Base-by-base conservation (phyloP, 2,113 vertebrate genomes). In the Semicossyphus pulcher region DNA sequence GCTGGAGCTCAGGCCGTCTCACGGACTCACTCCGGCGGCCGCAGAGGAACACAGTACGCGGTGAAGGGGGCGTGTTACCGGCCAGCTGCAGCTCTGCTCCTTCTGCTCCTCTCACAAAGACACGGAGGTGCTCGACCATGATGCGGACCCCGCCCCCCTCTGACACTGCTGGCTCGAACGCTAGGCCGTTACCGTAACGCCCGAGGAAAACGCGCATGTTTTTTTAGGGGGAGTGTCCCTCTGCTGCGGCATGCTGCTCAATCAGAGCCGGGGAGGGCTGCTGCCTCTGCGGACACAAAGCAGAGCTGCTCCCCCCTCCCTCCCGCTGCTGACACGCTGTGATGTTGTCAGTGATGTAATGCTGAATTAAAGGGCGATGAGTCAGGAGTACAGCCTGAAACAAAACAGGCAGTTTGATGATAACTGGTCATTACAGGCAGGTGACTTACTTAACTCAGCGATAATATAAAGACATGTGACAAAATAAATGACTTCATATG, bases 161-260 rank as follows among this genome's bases (percentile, higher is more conserved):
- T 8, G 31, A 6, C 25, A 36, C 23, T 6, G 3, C 25, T 2
- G 14, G 26, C 39, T 51, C 36, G 11, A 4, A 2, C 1, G 5
- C 3, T 2, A 21, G 21, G 8, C 36, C 3, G 68, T 51, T 26
- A 28, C 48, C 48, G 48, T 51, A 51, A 3, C 7, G 3, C 7
- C 23, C 0, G 0, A 0, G 39, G 2, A 0, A 56, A 10, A 60
- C 0, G 52, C 57, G 82, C 83, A 52, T 1, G 0, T 0, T 10
- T 23, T 39, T 74, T 84, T 37, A 66, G 76, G 82, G 79, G 86
- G 80, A 15, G 81, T 86, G 78, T 80, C 49, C 10, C 82, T 66
- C 12, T 23, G 47, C 81, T 78, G 81, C 76, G 56, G 72, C 83
- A 81, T 29, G 72, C 74, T 44, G 52, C 61, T 57, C 54, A 58